Evolutionary conservation across 2,888 invertebrate genomes (phyloP).

Genomic region (Lasioglossum lativentre): DNA sequence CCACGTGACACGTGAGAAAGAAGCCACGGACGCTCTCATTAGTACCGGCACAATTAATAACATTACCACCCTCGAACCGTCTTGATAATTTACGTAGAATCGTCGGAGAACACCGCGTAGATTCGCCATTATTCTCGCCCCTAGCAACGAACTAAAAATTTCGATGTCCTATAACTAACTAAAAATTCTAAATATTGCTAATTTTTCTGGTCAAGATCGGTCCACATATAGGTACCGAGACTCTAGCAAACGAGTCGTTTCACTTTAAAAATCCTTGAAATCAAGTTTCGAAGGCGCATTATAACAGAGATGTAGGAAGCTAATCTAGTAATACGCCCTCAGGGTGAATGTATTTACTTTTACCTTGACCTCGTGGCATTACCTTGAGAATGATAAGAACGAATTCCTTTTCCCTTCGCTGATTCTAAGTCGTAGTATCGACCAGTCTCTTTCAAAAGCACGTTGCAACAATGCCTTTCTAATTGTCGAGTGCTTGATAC

Average conservation of each 20-base stretch:
- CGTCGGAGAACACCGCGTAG: not conserved
- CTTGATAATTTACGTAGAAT: slow-evolving; percentile 31
- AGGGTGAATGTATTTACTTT: slow-evolving; percentile 48
- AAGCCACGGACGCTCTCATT: slow-evolving; percentile 49
- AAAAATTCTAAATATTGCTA: not conserved
- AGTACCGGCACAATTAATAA: slow-evolving; percentile 49
- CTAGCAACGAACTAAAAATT: too few relatives aligned
- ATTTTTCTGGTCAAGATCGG: not conserved
- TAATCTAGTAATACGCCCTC: slow-evolving; percentile 31
- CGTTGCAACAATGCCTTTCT: slow-evolving; percentile 72
- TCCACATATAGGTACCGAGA: not conserved
- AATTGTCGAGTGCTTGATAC: slow-evolving; percentile 68
- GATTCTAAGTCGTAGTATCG: slow-evolving; percentile 62
- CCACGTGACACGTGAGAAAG: slow-evolving; percentile 25
- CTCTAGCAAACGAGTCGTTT: not conserved
- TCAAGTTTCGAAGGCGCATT: not conserved
- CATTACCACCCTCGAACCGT: slow-evolving; percentile 6
- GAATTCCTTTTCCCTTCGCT: slow-evolving; percentile 61
- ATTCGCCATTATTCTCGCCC: too few relatives aligned
- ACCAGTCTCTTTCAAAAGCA: slow-evolving; percentile 60
- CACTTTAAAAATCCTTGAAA: not conserved
- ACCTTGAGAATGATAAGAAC: slow-evolving; percentile 62
- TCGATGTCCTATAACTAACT: not conserved
- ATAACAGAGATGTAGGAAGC: not conserved
- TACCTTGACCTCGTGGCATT: slow-evolving; percentile 63